phyloP scores from a whole-genome alignment of 2,797 vertebrate genomes.

The Linurgus olivaceus region DNA sequence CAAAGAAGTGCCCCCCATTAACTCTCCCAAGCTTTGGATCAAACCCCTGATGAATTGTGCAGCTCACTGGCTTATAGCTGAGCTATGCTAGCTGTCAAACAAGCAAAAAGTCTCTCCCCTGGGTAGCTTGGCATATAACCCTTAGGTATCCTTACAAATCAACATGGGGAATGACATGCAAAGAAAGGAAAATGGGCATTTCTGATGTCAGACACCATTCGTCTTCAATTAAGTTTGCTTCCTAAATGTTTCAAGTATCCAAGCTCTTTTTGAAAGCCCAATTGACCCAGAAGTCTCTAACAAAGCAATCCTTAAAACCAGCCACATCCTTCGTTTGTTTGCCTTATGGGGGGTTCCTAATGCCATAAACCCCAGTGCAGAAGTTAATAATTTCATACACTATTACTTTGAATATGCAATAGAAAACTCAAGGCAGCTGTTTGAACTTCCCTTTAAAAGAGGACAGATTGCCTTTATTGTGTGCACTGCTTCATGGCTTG shows the following conservation, averaged over 20 bases:
- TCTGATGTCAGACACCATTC: slow-evolving; percentile 65
- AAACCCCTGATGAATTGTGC: not conserved
- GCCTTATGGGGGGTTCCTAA: slow-evolving; percentile 57
- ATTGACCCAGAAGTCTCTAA: slow-evolving; percentile 67
- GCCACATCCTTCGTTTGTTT: slow-evolving; percentile 56
- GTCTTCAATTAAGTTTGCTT: slow-evolving; percentile 66
- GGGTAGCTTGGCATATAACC: slow-evolving; percentile 57
- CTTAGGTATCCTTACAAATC: slow-evolving; percentile 65
- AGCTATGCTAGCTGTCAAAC: slow-evolving; percentile 21
- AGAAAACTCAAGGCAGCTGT: slow-evolving; percentile 90
- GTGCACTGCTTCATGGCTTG: slow-evolving; percentile 78
- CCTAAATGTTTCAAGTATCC: slow-evolving; percentile 56
- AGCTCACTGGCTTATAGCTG: slow-evolving; percentile 15
- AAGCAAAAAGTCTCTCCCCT: slow-evolving; percentile 41
- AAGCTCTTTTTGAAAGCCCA: slow-evolving; percentile 62
- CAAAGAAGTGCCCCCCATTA: not conserved
- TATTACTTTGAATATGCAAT: slow-evolving; percentile 84
- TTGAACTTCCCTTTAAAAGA: slow-evolving; percentile 82
- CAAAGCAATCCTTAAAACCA: slow-evolving; percentile 67
- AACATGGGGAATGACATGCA: slow-evolving; percentile 39
- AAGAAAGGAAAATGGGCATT: slow-evolving; percentile 58
- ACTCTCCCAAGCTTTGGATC: slow-evolving; percentile 13
- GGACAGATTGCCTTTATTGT: slow-evolving; percentile 87
- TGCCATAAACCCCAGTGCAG: slow-evolving; percentile 68
- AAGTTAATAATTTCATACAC: slow-evolving; percentile 77